These are phyloP conservation scores for Chaunax sp. DNA, from an alignment of 2,797 vertebrate species.

Conservation along the genomic window DNA sequence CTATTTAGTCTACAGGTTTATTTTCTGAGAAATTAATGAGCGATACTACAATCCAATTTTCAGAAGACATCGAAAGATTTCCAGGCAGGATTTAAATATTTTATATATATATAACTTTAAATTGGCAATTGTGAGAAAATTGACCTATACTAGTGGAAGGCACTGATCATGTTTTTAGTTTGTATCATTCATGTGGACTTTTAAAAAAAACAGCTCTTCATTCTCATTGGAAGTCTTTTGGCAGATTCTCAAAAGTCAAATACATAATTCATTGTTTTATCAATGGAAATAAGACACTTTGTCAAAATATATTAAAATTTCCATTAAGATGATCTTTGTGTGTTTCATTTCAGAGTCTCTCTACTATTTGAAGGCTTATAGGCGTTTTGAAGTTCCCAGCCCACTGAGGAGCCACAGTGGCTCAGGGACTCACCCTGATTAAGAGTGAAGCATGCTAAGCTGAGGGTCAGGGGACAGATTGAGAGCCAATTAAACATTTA, in stretches of 20 bases:
- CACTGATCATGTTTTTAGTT: constrained; percentile 63
- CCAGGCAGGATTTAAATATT: not conserved
- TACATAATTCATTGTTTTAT: constrained; percentile 21
- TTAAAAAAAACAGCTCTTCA: constrained; percentile 26
- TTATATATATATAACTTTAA: constrained; percentile 23
- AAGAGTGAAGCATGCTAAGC: constrained; percentile 63
- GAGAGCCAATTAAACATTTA: constrained; percentile 65
- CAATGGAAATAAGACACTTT: constrained; percentile 27
- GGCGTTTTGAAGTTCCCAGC: constrained; percentile 26
- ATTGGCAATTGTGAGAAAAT: constrained; percentile 32
- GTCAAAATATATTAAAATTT: constrained; percentile 42
- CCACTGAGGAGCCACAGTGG: constrained; percentile 63
- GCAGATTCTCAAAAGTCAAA: constrained; percentile 13
- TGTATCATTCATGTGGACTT: constrained; percentile 63
- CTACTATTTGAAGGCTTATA: constrained; percentile 36
- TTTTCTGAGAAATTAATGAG: constrained; percentile 26
- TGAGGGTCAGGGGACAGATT: constrained; percentile 54
- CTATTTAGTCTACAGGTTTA: constrained; percentile 48
- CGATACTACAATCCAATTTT: constrained; percentile 1
- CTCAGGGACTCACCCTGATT: constrained; percentile 45
- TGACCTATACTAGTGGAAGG: constrained; percentile 71
- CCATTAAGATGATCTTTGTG: not conserved
- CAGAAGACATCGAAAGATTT: constrained; percentile 7
- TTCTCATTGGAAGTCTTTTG: constrained; percentile 18
- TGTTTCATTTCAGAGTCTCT: constrained; percentile 27